Evolutionary conservation across 2,113 vertebrate genomes (phyloP).

Genomic region (Lampris megalopsis): DNA sequence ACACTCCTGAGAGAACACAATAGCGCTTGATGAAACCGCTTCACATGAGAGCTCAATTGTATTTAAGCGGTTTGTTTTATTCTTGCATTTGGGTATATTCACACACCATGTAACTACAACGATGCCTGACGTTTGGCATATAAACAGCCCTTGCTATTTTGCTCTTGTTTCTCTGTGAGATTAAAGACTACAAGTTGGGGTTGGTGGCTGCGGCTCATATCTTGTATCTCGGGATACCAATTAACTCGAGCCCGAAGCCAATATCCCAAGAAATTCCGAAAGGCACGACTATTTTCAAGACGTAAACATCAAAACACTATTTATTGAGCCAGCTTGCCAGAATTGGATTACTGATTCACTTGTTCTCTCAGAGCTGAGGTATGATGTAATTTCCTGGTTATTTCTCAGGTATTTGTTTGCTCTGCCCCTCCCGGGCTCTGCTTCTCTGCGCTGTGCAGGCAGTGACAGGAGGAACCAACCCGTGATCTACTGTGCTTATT

Average conservation of each 20-base stretch:
- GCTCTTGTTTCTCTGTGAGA: conserved; percentile 12
- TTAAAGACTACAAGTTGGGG: conserved; percentile 10
- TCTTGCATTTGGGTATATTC: conserved; percentile 32
- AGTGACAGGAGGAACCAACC: conserved; percentile 70
- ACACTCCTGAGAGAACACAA: conserved; percentile 33
- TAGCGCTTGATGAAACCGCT: conserved; percentile 24
- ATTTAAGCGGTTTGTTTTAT: neutral
- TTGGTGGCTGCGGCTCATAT: conserved; percentile 16
- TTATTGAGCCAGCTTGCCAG: conserved; percentile 50
- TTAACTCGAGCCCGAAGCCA: conserved; percentile 59
- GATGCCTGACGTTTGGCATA: conserved; percentile 33
- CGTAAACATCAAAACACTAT: conserved; percentile 30
- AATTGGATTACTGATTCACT: conserved; percentile 76
- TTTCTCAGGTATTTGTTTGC: conserved; percentile 78
- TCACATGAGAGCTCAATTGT: neutral
- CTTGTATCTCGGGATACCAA: conserved; percentile 40
- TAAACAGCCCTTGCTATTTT: conserved; percentile 27
- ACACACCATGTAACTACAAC: conserved; percentile 30
- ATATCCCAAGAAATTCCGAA: conserved; percentile 57
- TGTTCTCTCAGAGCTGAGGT: conserved; percentile 53
- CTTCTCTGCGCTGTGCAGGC: conserved; percentile 49
- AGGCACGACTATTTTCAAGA: conserved; percentile 27
- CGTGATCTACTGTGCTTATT: conserved; percentile 77
- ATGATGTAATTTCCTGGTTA: conserved; percentile 78
- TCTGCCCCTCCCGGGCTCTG: conserved; percentile 46